phyloP scores from a whole-genome alignment of 2,113 vertebrate species.

The Egretta garzetta region DNA sequence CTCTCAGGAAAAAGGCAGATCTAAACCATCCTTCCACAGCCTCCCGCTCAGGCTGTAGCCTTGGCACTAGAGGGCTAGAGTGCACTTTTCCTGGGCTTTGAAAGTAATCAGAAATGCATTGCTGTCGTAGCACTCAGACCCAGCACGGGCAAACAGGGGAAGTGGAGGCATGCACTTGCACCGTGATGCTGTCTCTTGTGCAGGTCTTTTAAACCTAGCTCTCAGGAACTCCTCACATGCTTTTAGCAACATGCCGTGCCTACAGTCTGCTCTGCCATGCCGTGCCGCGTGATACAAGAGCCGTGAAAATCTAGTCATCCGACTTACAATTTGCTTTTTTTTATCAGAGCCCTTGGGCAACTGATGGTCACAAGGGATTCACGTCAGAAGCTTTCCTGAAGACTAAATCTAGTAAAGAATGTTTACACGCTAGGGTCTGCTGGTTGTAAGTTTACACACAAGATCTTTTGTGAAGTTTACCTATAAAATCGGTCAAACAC shows the following conservation, averaged over 20 bases:
- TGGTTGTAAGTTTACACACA: not conserved
- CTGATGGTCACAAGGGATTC: not conserved
- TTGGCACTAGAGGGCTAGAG: not conserved
- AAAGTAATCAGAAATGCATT: not conserved
- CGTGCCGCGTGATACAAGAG: rapidly evolving
- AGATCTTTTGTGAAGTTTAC: not conserved
- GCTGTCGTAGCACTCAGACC: not conserved
- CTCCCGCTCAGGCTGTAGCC: not conserved
- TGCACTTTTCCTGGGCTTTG: not conserved
- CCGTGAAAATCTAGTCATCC: not conserved
- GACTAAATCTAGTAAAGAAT: not conserved
- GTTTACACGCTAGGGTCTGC: not conserved
- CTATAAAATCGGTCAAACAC: not conserved
- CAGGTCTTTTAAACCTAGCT: not conserved
- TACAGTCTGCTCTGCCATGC: not conserved
- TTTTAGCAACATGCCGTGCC: not conserved
- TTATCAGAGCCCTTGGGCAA: not conserved
- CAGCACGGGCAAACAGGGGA: not conserved
- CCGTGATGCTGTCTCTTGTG: rapidly evolving
- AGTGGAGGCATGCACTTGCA: not conserved
- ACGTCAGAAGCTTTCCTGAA: not conserved
- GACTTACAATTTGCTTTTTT: not conserved
- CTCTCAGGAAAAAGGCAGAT: not conserved
- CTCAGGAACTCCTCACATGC: not conserved
- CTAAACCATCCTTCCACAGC: not conserved